Evolutionary conservation across 2,888 invertebrate genomes (phyloP), one percentile per base, ranked within the genome.

Genomic region (Erebia palarica): DNA sequence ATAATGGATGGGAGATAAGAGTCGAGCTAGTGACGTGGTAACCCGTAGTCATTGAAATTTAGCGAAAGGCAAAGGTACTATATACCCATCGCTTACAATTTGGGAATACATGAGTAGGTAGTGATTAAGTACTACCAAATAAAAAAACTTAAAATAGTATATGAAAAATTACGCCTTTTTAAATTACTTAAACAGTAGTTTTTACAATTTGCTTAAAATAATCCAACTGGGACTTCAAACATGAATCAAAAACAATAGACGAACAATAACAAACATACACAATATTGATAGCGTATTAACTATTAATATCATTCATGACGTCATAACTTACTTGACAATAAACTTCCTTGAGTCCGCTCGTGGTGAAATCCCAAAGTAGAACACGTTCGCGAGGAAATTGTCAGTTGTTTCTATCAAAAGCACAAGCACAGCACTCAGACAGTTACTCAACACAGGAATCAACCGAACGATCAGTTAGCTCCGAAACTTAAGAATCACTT

Each of bases 311-410:
- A 60, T 51, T 64, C 55, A 58, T 74, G 75, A 71, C 69, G 71
- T 68, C 69, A 71, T 27, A 82, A 91, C 93, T 91, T 83, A 93
- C 92, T 90, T 89, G 92, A 85, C 93, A 87, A 88, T 93, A 93
- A 85, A 92, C 83, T 91, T 92, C 92, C 91, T 93, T 92, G 83
- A 93, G 89, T 91, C 93, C 92, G 90, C 91, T 93, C 92, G 92
- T 93, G 92, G 84, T 93, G 92, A 92, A 93, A 91, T 92, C 91
- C 91, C 81, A 89, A 91, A 87, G 86, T 87, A 89, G 87, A 88
- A 90, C 92, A 91, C 90, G 90, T 88, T 89, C 85, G 80, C 91
- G 86, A 91, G 86, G 86, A 91, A 92, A 91, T 88, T 83, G 89
- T 90, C 85, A 77, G 87, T 88, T 87, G 87, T 88, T 87, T 90